Evolutionary conservation across 2,888 invertebrate genomes (phyloP), one percentile per base, ranked within the genome.

Genomic region (Cephus nigrinus): DNA sequence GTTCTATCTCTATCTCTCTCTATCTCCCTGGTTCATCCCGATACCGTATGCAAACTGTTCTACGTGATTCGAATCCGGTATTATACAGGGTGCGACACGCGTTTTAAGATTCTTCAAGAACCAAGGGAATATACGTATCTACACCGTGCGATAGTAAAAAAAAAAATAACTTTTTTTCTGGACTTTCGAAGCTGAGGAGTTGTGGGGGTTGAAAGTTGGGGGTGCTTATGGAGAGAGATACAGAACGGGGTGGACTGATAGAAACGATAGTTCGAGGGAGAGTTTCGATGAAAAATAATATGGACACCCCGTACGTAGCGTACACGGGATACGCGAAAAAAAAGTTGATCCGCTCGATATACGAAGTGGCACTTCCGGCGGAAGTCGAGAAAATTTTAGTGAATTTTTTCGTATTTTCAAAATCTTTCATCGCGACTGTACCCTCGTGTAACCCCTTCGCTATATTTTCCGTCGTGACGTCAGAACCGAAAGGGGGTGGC

Each of bases 401-500:
- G 0, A 1, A 55, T 5, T 2, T 23, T 23, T 9, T 23, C 9
- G 5, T 9, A 31, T 31, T 1, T 23, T 3, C 30, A 15, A 68
- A 34, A 15, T 15, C 3, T 55, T 55, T 55, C 2, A 9, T 23
- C 9, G 23, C 15, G 23, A 55, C 55, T 55, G 55, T 55, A 55
- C 55, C 23, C 55, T 4, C 4, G 9, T 55, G 2, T 23, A 55
- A 55, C 9, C 55, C 55, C 9, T 55, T 55, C 55, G 55, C 23
- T 9, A 55, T 55, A 23, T 9, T 23, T 55, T 55, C 5, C 55
- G 23, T 55, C 55, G 23, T 23, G 55, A 55, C 55, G 55, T n/a
- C 23, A 75, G 36, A 82, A 77, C 72, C 40, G 77, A 34, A 0
- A 34, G 80, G 74, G 76, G 75, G 75, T 36, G 75, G 40, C 76